Base-by-base conservation (phyloP, 1,140 invertebrate genomes). In the Aphelinus certus region DNA sequence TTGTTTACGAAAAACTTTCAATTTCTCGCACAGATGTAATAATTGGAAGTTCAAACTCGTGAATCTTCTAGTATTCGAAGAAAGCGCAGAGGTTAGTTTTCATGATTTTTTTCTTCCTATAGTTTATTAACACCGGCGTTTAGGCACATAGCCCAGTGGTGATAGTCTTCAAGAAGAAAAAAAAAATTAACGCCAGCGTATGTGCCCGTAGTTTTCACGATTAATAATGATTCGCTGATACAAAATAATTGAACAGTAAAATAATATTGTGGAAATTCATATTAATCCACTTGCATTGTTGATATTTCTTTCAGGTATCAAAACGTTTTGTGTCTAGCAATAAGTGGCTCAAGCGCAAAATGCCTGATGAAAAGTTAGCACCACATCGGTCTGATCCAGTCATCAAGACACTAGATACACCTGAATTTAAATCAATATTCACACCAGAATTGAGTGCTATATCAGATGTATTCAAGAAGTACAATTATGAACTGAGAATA, bases 401-500 rank as follows among this genome's bases (percentile, higher is more conserved):
- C 2, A 91, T 95, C n/a, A 90, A 86, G 71, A 93, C 92, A 81
- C 81, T 95, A 2, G 90, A 94, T 78, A 89, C 88, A 10, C 88
- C 90, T 7, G 91, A 94, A 85, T 98, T 97, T 81, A 90, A 91
- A 74, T 91, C 90, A 7, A 89, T 98, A 63, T 96, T 98, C 81
- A 95, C 95, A 1, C 90, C 93, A 48, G 93, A 98, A 86, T 86
- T 98, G 10, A 85, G 90, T 9, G 82, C 83, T 7, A 87, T 99
- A 3, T 87, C 91, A 43, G 83, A 88, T 9, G 68, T 98, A 42
- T 99, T 98, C 84, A 90, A 93, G 58, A 94, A 94, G 81, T 90
- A 97, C 85, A 89, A 94, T 57, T 94, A 94, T 90, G 95, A 97
- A 88, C 87, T 99, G 68, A 88, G 97, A 77, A 93, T 99, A 73